Percentiles rank a stretch among this genome's conserved stretches.
Evolutionary conservation across 2,797 vertebrate species (phyloP).

Genomic region (Tympanoctomys barrerae): DNA sequence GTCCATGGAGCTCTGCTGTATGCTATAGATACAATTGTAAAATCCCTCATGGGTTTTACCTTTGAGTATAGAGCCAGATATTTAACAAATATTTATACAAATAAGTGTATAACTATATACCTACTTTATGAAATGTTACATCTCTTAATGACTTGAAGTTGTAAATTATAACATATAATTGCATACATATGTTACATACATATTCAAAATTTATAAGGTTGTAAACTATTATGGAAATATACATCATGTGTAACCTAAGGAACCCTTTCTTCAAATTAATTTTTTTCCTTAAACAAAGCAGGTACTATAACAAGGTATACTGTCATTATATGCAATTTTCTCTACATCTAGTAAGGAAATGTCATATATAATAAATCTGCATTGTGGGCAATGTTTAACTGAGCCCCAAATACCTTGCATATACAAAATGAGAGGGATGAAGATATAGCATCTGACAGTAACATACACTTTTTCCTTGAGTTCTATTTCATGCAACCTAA

Average conservation of each 20-base stretch:
- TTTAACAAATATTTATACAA: not conserved
- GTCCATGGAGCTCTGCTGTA: not conserved
- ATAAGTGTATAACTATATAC: not conserved
- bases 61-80: not conserved
- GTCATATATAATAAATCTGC: not conserved
- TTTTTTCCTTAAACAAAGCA: not conserved
- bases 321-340: not conserved
- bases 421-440: not conserved
- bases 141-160: not conserved
- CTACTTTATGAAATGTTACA: not conserved
- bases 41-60: not conserved
- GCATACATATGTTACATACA: rapidly evolving
- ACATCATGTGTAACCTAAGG: not conserved
- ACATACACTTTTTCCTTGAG: not conserved
- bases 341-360: not conserved
- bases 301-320: not conserved
- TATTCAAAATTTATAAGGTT: not conserved
- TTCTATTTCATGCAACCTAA: not conserved
- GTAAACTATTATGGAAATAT: conserved; percentile 5
- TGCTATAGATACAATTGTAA: not conserved
- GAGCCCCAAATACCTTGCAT: not conserved
- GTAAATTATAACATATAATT: not conserved
- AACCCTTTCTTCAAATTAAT: not conserved
- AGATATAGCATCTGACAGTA: not conserved
- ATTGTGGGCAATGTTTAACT: not conserved